These are phyloP conservation scores for Marcusenius ussheri DNA, from an alignment of 2,113 vertebrate species.

Conservation along the genomic window DNA sequence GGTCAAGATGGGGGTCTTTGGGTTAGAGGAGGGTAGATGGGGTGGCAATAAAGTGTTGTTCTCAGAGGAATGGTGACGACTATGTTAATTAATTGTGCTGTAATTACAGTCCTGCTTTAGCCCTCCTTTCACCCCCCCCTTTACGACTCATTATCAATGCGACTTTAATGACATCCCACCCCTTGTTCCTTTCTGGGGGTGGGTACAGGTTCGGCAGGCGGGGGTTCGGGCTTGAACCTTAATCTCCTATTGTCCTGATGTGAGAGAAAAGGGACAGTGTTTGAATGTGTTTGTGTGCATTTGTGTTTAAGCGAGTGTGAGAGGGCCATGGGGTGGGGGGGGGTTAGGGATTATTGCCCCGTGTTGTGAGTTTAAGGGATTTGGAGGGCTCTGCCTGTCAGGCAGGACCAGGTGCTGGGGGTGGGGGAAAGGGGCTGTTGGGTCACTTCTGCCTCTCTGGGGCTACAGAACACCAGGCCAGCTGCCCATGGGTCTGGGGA, in stretches of 20 bases:
- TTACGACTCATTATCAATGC: conserved; percentile 38
- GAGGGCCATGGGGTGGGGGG: not conserved
- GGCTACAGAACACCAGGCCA: not conserved
- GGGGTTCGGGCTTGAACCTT: not conserved
- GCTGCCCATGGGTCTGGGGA: not conserved
- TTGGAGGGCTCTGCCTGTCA: not conserved
- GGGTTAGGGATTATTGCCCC: not conserved
- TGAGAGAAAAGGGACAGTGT: not conserved
- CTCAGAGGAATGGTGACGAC: conserved; percentile 32
- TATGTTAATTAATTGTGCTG: conserved; percentile 43
- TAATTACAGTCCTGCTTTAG: conserved; percentile 38
- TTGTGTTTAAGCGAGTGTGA: not conserved
- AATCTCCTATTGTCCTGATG: conserved; percentile 1
- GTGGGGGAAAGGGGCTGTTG: not conserved
- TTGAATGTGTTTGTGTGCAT: not conserved
- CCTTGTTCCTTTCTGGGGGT: not conserved
- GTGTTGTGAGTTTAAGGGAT: conserved; percentile 9
- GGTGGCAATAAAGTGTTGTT: conserved; percentile 18
- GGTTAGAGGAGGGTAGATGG: not conserved
- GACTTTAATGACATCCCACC: conserved; percentile 33
- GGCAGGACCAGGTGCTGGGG: not conserved
- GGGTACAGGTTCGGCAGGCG: not conserved
- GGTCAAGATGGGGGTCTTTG: conserved; percentile 2
- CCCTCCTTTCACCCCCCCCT: conserved; percentile 9
- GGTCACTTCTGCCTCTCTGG: not conserved